These are phyloP conservation scores for Oscheius onirici DNA, from an alignment of 2,888 invertebrate genomes.

Conservation along the genomic window DNA sequence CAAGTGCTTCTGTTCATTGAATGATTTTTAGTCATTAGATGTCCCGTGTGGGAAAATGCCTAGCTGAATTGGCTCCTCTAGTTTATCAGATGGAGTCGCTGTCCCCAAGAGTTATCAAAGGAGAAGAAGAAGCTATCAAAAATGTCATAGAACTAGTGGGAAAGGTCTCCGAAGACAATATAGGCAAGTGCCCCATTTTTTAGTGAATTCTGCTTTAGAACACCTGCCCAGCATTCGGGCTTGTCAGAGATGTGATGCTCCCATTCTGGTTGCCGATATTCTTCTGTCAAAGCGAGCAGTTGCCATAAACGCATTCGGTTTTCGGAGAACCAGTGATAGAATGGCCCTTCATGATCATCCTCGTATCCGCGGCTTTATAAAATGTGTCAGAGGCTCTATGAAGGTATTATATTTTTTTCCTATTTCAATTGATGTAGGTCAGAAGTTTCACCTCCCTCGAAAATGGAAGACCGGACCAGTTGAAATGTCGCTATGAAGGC, in stretches of 20 bases:
- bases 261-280: slow-evolving; percentile 17
- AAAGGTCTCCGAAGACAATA: not conserved
- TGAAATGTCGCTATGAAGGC: slow-evolving; percentile 16
- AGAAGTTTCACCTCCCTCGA: slow-evolving; percentile 10
- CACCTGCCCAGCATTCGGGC: slow-evolving; percentile 1
- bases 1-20: not conserved
- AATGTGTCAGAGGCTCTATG: slow-evolving; percentile 27
- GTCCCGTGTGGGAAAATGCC: not conserved
- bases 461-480: not conserved
- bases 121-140: slow-evolving; percentile 9
- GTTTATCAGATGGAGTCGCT: not conserved
- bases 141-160: not conserved
- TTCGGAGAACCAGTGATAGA: slow-evolving; percentile 5
- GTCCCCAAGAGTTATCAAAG: not conserved
- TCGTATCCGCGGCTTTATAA: slow-evolving; percentile 27
- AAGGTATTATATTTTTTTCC: slow-evolving; percentile 15
- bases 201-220: not conserved
- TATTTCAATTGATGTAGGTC: slow-evolving; percentile 2
- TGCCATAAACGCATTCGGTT: slow-evolving; percentile 14
- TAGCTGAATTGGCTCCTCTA: not conserved
- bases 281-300: not conserved
- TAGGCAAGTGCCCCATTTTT: slow-evolving; percentile 3
- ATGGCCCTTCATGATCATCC: slow-evolving; percentile 34
- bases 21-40: not conserved
- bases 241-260: not conserved